A percentile compares a stretch with the other conserved stretches of the same genome.
phyloP scores from a whole-genome alignment of 2,888 invertebrate genomes.

The Nineta flava region DNA sequence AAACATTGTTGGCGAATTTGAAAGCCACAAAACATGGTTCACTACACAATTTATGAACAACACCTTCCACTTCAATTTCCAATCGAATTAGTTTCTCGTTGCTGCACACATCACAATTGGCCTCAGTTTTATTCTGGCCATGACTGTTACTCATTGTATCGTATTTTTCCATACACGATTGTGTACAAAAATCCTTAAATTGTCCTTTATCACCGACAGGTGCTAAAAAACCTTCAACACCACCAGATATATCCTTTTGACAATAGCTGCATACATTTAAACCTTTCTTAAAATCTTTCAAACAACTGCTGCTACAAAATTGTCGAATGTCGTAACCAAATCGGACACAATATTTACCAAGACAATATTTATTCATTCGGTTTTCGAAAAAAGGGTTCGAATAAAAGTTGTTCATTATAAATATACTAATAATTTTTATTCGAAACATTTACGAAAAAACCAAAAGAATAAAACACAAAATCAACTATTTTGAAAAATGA shows the following conservation, averaged over 20 bases:
- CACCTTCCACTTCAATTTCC: conserved; percentile 56
- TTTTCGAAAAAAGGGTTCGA: no score
- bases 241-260: conserved; percentile 71
- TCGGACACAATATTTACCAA: conserved; percentile 85
- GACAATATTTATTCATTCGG: no score
- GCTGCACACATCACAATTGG: conserved; percentile 71
- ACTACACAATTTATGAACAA: conserved; percentile 61
- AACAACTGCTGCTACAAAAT: conserved; percentile 75
- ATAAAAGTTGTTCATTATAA: no score
- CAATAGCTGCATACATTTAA: conserved; percentile 87
- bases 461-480: no score
- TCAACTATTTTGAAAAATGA: no score
- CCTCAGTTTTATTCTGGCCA: conserved; percentile 37
- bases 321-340: conserved; percentile 86
- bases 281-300: conserved; percentile 78
- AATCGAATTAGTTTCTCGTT: conserved; percentile 59
- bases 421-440: no score
- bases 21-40: conserved; percentile 89
- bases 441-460: no score
- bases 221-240: conserved; percentile 64
- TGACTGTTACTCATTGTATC: conserved; percentile 52
- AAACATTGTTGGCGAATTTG: conserved; percentile 80
- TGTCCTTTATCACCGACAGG: conserved; percentile 78
- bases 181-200: conserved; percentile 52
- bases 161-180: conserved; percentile 59